phyloP scores from a whole-genome alignment of 2,113 vertebrate genomes.

The Sapayoa aenigma region DNA sequence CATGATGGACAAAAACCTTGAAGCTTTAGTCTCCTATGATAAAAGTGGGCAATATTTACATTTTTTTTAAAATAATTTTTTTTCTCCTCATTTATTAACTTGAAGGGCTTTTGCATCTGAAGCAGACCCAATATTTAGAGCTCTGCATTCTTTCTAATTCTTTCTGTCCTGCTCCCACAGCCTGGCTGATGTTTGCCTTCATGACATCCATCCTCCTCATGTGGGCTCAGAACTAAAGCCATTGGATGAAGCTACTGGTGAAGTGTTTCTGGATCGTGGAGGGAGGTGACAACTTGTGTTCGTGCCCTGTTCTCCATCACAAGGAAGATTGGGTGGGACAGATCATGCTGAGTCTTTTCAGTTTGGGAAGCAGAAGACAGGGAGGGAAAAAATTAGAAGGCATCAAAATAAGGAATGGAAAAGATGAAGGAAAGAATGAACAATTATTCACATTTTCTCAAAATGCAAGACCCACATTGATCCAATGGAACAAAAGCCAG shows the following conservation, averaged over 20 bases:
- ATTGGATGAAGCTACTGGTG: background rate
- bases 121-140: background rate
- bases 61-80: background rate
- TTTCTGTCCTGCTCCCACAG: background rate
- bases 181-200: background rate
- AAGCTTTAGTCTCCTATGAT: background rate
- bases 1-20: background rate
- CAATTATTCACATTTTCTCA: background rate
- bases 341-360: background rate
- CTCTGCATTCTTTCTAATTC: background rate
- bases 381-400: background rate
- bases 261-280: background rate
- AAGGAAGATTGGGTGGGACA: background rate
- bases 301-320: background rate
- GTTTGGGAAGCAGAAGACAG: background rate
- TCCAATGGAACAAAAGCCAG: background rate
- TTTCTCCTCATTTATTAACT: background rate
- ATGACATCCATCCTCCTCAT: background rate
- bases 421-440: background rate
- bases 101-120: background rate
- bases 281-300: background rate
- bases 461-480: background rate
- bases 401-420: background rate
- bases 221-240: background rate
- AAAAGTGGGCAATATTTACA: background rate